Conservation (phyloP, 2,797 vertebrate genomes). For the Crax fasciolata region DNA sequence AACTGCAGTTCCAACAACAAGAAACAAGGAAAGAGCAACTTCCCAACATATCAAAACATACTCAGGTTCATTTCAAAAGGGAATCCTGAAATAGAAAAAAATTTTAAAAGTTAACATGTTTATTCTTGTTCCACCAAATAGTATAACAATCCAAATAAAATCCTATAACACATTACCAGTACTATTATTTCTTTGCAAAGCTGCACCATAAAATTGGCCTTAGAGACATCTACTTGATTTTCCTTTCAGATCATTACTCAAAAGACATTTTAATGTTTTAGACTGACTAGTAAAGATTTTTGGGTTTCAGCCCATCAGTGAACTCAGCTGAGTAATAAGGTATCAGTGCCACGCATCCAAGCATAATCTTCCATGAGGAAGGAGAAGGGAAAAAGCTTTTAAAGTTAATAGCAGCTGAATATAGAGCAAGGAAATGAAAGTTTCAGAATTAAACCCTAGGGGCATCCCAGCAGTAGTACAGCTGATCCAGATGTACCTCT, state of each 20-base stretch:
- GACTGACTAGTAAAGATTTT: constrained; percentile 60
- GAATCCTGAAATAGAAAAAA: neutral
- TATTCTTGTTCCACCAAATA: constrained; percentile 3
- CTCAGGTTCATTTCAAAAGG: constrained; percentile 8
- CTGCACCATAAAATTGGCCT: neutral
- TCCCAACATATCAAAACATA: neutral
- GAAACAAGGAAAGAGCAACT: neutral
- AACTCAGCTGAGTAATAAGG: constrained; percentile 53
- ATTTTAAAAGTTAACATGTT: neutral
- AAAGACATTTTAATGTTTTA: constrained; percentile 70
- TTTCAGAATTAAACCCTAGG: constrained; percentile 45
- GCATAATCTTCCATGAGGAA: constrained; percentile 44
- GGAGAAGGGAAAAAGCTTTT: neutral
- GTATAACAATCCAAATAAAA: constrained; percentile 47
- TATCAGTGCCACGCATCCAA: constrained; percentile 3
- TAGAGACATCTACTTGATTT: constrained; percentile 72
- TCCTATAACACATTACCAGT: constrained; percentile 40
- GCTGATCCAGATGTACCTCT: constrained; percentile 14
- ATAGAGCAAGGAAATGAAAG: constrained; percentile 55
- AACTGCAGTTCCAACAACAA: neutral
- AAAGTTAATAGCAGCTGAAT: constrained; percentile 58
- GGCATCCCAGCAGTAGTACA: constrained; percentile 23
- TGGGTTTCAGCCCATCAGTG: constrained; percentile 31
- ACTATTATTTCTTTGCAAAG: constrained; percentile 56
- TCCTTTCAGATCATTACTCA: constrained; percentile 67